Conservation (phyloP, 2,113 vertebrate genomes). For the Apaloderma vittatum region DNA sequence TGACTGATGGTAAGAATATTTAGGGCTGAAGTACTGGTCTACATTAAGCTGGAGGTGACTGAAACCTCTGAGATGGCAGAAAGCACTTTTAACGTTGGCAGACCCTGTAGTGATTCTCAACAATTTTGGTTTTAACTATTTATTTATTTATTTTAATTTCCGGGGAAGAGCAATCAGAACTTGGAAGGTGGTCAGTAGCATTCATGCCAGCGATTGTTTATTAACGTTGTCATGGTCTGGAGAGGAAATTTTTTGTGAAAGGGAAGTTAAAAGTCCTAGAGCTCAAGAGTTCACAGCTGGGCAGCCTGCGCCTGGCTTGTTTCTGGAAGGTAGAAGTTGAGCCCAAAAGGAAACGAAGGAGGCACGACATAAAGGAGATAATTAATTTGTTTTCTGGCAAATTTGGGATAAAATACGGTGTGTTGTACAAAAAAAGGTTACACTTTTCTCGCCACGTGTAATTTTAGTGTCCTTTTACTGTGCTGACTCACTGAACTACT, state of each 20-base stretch:
- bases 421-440: neutral
- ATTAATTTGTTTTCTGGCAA: neutral
- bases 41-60: neutral
- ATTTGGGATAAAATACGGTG: neutral
- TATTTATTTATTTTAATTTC: neutral
- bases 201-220: neutral
- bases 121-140: neutral
- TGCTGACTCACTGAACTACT: conserved; percentile 27
- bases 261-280: conserved; percentile 10
- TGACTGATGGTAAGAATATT: neutral
- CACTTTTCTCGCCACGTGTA: neutral
- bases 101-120: neutral
- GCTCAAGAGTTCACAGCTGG: neutral
- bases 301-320: neutral
- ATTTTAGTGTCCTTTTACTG: conserved; percentile 32
- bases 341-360: neutral
- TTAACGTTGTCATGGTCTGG: conserved; percentile 37
- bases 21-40: neutral
- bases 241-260: conserved; percentile 53
- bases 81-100: neutral
- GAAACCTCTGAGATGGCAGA: neutral
- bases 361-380: neutral
- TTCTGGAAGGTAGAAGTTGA: conserved; percentile 18
- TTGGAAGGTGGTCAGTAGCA: conserved; percentile 25
- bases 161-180: conserved; percentile 17